Evolutionary conservation across 2,113 vertebrate species (phyloP), one percentile per base, ranked within the genome.

Genomic region (Seriola aureovittata): DNA sequence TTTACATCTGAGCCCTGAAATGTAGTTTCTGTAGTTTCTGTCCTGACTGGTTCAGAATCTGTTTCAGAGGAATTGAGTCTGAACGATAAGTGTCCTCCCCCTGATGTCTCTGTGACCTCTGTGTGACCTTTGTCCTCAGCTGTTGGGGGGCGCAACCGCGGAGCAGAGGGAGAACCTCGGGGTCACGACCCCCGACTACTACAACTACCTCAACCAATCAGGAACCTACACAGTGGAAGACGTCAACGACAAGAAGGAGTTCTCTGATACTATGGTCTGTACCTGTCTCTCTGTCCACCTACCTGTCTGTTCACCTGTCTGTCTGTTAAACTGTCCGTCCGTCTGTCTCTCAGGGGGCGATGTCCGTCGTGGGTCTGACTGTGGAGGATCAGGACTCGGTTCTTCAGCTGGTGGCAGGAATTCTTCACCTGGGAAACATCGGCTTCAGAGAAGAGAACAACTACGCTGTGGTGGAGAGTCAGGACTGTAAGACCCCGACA

Each of bases 391-490:
- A 95, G 91, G 92, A 95, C 12, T 89, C 91, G 0, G 96, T 96
- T 11, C 82, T 97, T 42, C 96, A 96, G 91, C 93, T 96, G 0
- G 95, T 97, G 0, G 96, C 95, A 10, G 95, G 94, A 21, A 96
- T 96, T 73, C 95, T 97, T 40, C 96, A 96, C 63, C 87, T 97
- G 69, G 96, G 96, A 46, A 97, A 97, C 92, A 94, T 97, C 63
- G 82, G 86, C 73, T 97, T 97, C 81, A 94, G 85, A 74, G 96
- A 97, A 68, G 94, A 95, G 11, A 96, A 96, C 77, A 97, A 97
- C 87, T 96, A 96, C 16, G 96, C 96, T 1, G 76, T 95, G 81
- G 96, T 96, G 36, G 96, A 96, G 46, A 96, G 96, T 21, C 87
- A 92, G 71, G 96, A 97, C 91, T 96, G 96, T 96, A 71, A 95